phyloP scores from a whole-genome alignment of 2,113 vertebrate species.

The Vulpes lagopus region DNA sequence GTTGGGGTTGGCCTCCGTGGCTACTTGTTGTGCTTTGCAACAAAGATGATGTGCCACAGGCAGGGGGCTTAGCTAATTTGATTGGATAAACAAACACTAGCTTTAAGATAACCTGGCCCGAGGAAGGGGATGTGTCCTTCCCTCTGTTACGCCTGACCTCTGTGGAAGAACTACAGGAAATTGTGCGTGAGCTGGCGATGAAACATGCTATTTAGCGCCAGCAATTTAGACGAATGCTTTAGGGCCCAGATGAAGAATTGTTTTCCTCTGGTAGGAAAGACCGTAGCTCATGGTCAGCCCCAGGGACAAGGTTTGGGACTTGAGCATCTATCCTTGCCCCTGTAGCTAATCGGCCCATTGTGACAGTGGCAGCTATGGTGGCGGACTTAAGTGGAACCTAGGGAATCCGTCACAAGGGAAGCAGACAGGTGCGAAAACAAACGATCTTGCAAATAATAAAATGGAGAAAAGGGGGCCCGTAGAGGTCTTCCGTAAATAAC shows the following conservation, averaged over 20 bases:
- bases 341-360: neutral
- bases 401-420: neutral
- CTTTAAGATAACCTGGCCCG: neutral
- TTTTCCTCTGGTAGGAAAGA: neutral
- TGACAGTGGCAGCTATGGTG: neutral
- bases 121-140: neutral
- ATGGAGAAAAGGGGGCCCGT: neutral
- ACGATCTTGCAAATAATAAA: neutral
- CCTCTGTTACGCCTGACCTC: neutral
- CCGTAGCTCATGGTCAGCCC: fast-evolving
- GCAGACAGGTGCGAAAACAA: neutral
- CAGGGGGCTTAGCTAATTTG: neutral
- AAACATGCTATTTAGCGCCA: fast-evolving
- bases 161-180: neutral
- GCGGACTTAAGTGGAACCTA: neutral
- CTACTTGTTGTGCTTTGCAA: neutral
- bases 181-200: neutral
- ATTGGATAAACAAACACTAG: neutral
- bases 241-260: neutral
- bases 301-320: neutral
- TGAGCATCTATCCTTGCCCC: neutral
- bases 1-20: neutral
- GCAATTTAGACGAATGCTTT: neutral
- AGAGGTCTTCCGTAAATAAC: neutral
- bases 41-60: fast-evolving